These are phyloP conservation scores for Lithobates pipiens DNA, from an alignment of 2,797 vertebrate species.

Conservation along the genomic window DNA sequence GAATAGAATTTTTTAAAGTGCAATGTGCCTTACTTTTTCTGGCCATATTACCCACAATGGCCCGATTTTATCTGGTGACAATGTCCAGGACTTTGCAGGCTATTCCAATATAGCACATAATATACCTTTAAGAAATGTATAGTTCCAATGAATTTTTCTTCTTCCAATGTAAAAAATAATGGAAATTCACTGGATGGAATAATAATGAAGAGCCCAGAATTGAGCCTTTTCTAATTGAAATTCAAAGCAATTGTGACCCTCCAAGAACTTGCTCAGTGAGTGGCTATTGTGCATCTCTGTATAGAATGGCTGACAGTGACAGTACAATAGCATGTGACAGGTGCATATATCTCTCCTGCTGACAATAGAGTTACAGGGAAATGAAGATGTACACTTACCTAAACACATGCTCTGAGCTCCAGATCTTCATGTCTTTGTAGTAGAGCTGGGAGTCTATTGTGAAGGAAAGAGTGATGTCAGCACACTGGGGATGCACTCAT, in stretches of 20 bases:
- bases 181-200: too few species aligned
- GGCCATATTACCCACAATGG: too few species aligned
- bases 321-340: neutral
- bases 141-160: too few species aligned
- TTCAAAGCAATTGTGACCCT: neutral
- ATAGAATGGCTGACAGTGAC: neutral
- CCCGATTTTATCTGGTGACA: too few species aligned
- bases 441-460: neutral
- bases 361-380: neutral
- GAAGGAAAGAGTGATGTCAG: neutral
- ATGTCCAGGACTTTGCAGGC: too few species aligned
- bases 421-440: slow-evolving; percentile 73
- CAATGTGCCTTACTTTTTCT: too few species aligned
- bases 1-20: too few species aligned
- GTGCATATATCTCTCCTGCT: neutral
- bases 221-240: neutral
- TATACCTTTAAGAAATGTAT: too few species aligned
- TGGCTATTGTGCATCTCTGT: neutral
- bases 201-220: too few species aligned
- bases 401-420: slow-evolving; percentile 81
- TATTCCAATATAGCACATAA: too few species aligned
- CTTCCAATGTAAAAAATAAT: too few species aligned
- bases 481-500: neutral
- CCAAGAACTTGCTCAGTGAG: neutral
- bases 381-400: slow-evolving; percentile 64